Percentiles rank a stretch among this genome's conserved stretches.
phyloP scores from a whole-genome alignment of 2,888 invertebrate species.

The Lasioglossum pauxillum region DNA sequence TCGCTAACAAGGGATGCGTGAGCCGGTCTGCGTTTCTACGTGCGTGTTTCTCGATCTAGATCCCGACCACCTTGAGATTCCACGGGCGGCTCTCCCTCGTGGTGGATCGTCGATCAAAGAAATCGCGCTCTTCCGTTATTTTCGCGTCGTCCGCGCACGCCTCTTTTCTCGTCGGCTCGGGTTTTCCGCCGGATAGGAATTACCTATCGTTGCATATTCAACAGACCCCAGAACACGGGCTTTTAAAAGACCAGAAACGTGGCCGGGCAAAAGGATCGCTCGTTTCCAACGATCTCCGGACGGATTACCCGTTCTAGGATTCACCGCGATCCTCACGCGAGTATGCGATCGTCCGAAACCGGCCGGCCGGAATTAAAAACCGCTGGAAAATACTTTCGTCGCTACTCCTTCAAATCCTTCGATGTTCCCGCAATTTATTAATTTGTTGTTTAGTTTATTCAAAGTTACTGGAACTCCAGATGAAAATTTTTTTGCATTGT shows the following conservation, averaged over 20 bases:
- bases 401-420: not conserved
- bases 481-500: not conserved
- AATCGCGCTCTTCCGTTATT: conserved; percentile 37
- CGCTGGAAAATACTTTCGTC: not conserved
- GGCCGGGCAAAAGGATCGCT: conserved; percentile 1
- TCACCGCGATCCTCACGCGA: not conserved
- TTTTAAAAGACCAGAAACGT: conserved; percentile 7
- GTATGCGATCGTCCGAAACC: not conserved
- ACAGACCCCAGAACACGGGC: conserved; percentile 19
- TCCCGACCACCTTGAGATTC: conserved; percentile 33
- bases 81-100: conserved; percentile 7
- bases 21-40: conserved; percentile 13
- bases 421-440: not conserved
- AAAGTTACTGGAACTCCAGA: not conserved
- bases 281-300: not conserved
- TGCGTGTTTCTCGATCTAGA: conserved; percentile 53
- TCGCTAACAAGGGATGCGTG: conserved; percentile 31
- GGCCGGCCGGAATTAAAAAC: not conserved
- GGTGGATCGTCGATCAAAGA: conserved; percentile 31
- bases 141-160: not conserved
- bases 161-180: not conserved
- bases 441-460: not conserved
- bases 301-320: not conserved
- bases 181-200: conserved; percentile 32
- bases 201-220: conserved; percentile 39